Conservation (phyloP, 2,797 vertebrate species). For the Pipistrellus pygmaeus region DNA sequence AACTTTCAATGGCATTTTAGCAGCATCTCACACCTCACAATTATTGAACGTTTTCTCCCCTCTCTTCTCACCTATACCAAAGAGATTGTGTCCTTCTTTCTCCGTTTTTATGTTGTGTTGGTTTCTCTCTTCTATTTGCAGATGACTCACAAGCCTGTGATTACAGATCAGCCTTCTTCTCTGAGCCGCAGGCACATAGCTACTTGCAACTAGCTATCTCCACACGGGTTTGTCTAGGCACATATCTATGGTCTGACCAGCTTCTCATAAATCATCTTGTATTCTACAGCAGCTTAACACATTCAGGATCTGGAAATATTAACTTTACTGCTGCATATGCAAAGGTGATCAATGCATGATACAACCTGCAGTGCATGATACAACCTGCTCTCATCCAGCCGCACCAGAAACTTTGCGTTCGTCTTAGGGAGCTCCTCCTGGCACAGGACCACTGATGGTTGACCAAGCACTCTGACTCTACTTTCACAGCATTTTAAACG, state of each 20-base stretch:
- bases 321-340: no score
- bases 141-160: neutral
- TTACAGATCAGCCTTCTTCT: neutral
- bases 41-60: neutral
- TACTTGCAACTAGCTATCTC: neutral
- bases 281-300: no score
- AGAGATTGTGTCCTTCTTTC: neutral
- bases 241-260: neutral
- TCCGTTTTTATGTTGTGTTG: neutral
- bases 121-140: neutral
- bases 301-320: no score
- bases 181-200: neutral
- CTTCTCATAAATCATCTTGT: neutral
- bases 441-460: neutral
- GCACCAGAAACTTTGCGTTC: neutral
- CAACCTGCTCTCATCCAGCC: neutral
- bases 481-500: neutral
- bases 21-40: neutral
- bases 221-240: neutral
- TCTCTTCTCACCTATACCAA: neutral
- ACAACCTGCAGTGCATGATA: no score
- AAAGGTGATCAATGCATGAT: no score
- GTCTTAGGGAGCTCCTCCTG: neutral
- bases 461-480: neutral
- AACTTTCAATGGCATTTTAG: neutral